Evolutionary conservation across 2,888 invertebrate species (phyloP).

Genomic region (Emesis furor): DNA sequence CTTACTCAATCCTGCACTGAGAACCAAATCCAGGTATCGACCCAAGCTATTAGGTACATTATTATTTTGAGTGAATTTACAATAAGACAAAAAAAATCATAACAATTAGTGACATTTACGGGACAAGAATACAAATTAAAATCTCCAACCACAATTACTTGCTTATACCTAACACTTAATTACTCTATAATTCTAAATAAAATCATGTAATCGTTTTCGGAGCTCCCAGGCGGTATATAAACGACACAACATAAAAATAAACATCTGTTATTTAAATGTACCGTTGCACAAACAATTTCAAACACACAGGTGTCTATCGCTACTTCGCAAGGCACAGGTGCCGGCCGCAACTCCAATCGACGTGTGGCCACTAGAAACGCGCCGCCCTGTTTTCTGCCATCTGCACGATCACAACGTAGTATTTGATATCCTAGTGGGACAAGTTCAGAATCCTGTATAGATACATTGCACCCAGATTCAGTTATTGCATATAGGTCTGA

Average conservation of each 20-base stretch:
- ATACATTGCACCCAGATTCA: constrained; percentile 65
- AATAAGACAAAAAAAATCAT: constrained; percentile 62
- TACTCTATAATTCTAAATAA: constrained; percentile 63
- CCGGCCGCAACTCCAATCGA: constrained; percentile 48
- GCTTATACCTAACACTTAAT: constrained; percentile 38
- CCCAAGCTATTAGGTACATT: background rate
- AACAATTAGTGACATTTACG: constrained; percentile 45
- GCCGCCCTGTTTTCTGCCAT: constrained; percentile 58
- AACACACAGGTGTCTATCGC: constrained; percentile 51
- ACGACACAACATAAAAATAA: constrained; percentile 64
- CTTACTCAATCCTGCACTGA: background rate
- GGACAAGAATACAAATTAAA: constrained; percentile 53
- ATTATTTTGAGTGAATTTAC: constrained; percentile 44
- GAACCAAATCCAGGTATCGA: background rate
- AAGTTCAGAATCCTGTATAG: constrained; percentile 63
- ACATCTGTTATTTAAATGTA: constrained; percentile 30
- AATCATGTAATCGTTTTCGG: constrained; percentile 57
- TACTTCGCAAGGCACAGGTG: constrained; percentile 18
- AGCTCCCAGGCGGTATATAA: constrained; percentile 64
- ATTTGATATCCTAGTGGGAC: constrained; percentile 53
- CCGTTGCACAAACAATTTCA: constrained; percentile 61
- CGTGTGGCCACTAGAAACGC: constrained; percentile 46
- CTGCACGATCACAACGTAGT: constrained; percentile 58
- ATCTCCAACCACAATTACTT: constrained; percentile 50
- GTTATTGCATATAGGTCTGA: constrained; percentile 71